Base-by-base conservation (phyloP, 2,888 invertebrate species). In the Scaptomyza polygonia region DNA sequence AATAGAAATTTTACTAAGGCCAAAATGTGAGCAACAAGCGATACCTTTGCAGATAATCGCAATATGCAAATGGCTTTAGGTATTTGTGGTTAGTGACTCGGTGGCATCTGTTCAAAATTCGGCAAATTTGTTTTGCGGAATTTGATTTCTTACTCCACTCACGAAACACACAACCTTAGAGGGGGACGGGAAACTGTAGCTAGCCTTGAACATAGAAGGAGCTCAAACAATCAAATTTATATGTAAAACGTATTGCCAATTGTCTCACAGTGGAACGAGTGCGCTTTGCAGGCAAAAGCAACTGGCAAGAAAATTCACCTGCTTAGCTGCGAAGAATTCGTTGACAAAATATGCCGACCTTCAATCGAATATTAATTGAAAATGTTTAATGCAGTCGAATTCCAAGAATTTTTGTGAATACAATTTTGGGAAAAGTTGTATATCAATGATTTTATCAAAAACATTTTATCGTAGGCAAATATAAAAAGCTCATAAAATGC, bases 21-120 rank as follows among this genome's bases (percentile, higher is more conserved):
- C 39, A 11, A 2, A 6, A 8, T n/a, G 21, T 14, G 34, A 39
- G 78, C 78, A 73, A 77, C 73, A 73, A 74, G 73, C 73, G n/a
- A 32, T 3, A 45, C 11, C 3, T 42, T 4, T 21, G 9, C 39
- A n/a, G 40, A 51, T 59, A 54, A 65, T 57, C 54, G 48, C 54
- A 61, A 76, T 79, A 76, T 79, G 76, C 58, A 76, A 76, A 76
- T 79, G 43, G 43, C 44, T 39, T 3, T 39, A 62, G 71, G 70
- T 57, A 66, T 70, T 79, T 62, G 57, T 54, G 79, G 63, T 51
- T 53, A 39, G 52, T 27, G 45, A 27, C 14, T 39, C 52, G 16
- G 47, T 11, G 64, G 64, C 74, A 79, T 70, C 66, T 79, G 76
- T 61, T 64, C 39, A 79, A 67, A 79, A 72, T 56, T 79, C 52